These are phyloP conservation scores for Rhinophrynus dorsalis DNA, from an alignment of 2,797 vertebrate genomes.

Conservation along the genomic window DNA sequence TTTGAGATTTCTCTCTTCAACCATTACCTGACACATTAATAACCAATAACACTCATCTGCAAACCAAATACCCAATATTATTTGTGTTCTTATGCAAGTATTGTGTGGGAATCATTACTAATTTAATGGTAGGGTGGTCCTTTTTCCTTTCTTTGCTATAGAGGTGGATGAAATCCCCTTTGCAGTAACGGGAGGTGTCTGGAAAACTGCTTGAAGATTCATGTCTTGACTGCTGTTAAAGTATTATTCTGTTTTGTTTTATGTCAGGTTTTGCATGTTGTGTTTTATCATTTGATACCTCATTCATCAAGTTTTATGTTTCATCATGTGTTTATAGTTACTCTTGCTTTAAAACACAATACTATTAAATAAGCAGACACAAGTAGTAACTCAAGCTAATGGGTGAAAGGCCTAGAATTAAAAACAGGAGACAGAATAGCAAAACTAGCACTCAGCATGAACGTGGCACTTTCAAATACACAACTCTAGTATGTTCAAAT, in stretches of 20 bases:
- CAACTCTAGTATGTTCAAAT: not conserved
- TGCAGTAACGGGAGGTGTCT: not conserved
- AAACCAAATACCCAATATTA: no score
- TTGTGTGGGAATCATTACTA: not conserved
- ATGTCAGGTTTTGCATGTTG: not conserved
- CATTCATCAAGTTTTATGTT: conserved; percentile 21
- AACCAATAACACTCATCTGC: no score
- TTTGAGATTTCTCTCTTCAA: not conserved
- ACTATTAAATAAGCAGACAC: not conserved
- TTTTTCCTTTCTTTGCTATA: not conserved
- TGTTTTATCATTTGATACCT: conserved; percentile 42
- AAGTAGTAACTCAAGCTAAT: not conserved
- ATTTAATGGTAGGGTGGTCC: not conserved
- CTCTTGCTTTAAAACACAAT: not conserved
- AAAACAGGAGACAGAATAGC: conserved; percentile 11
- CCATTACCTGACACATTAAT: not conserved
- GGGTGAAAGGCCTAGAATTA: conserved; percentile 10
- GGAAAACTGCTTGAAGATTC: not conserved
- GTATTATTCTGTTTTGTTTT: not conserved
- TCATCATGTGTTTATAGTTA: not conserved
- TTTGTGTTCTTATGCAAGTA: no score
- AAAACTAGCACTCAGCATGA: conserved; percentile 10
- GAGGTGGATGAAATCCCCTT: not conserved
- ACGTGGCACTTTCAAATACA: not conserved
- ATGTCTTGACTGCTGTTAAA: not conserved